A percentile compares a stretch with the other conserved stretches of the same genome.
phyloP scores from a whole-genome alignment of 2,888 invertebrate genomes.

The Busseola fusca region DNA sequence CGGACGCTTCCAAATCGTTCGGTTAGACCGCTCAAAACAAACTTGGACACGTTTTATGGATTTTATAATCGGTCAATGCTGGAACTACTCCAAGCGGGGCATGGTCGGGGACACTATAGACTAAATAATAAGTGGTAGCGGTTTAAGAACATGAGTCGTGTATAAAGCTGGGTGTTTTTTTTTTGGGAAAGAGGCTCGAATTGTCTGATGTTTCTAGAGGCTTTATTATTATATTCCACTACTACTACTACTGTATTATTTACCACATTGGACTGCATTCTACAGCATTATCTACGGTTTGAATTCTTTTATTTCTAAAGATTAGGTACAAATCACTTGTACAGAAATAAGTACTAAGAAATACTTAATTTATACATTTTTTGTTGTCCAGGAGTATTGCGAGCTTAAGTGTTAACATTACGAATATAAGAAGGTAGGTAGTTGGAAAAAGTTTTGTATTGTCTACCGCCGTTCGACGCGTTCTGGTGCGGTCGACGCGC shows the following conservation, averaged over 20 bases:
- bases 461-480: too few relatives aligned
- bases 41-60: constrained; percentile 81
- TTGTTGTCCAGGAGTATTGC: too few relatives aligned
- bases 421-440: too few relatives aligned
- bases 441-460: too few relatives aligned
- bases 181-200: background rate
- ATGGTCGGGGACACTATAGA: constrained; percentile 31
- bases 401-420: too few relatives aligned
- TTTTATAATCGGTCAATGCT: constrained; percentile 84
- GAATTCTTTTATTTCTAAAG: too few relatives aligned
- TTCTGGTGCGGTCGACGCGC: too few relatives aligned
- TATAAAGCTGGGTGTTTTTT: background rate
- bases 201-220: background rate
- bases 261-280: background rate
- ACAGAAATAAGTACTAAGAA: too few relatives aligned
- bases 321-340: too few relatives aligned
- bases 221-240: background rate
- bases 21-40: constrained; percentile 68
- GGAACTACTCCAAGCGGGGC: constrained; percentile 76
- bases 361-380: too few relatives aligned
- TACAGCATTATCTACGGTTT: background rate
- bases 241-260: background rate
- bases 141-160: background rate
- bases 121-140: constrained; percentile 39
- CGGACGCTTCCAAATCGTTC: constrained; percentile 68